Base-by-base conservation (phyloP, 2,888 invertebrate species). In the Lagria hirta region DNA sequence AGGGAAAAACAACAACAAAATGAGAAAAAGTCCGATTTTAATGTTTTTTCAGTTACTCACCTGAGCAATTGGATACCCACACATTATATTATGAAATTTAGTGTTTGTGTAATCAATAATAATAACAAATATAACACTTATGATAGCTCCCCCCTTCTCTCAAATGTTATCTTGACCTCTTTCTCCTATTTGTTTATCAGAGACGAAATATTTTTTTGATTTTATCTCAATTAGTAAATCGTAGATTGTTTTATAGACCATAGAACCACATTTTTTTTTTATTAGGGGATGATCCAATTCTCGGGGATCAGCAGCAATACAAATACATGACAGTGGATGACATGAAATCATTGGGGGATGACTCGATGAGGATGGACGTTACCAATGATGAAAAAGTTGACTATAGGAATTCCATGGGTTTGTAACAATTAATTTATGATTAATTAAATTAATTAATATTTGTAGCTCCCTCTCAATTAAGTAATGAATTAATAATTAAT, bases 251-350 rank as follows among this genome's bases (percentile, higher is more conserved):
- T n/a, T n/a, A n/a, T n/a, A n/a, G n/a, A n/a, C n/a, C n/a, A n/a
- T n/a, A n/a, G n/a, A n/a, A 18, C 20, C 20, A 18, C 26, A 26
- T 33, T 12, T 12, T 12, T 21, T 21, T 33, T 33, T 33, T n/a
- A n/a, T 37, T 68, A 83, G 84, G 82, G 69, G 84, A 84, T 68
- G 84, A 84, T 70, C 81, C 81, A 40, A 75, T 82, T 72, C 70
- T 82, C 56, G 80, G 79, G 64, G 86, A 88, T 67, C 81, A 82
- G 55, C 80, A 79, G 57, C 78, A 79, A 58, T 88, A 87, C 68
- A 82, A 84, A 61, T 88, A 88, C 72, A 83, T 88, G 82, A 87
- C 86, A 43, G 83, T 82, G 41, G 88, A 88, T 69, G 88, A 88
- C 62, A 82, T 87, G 77, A 87, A 86, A 70, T 81, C 81, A 20